Base-by-base conservation (phyloP, 2,113 vertebrate genomes). In the Phylloscopus whistleri region DNA sequence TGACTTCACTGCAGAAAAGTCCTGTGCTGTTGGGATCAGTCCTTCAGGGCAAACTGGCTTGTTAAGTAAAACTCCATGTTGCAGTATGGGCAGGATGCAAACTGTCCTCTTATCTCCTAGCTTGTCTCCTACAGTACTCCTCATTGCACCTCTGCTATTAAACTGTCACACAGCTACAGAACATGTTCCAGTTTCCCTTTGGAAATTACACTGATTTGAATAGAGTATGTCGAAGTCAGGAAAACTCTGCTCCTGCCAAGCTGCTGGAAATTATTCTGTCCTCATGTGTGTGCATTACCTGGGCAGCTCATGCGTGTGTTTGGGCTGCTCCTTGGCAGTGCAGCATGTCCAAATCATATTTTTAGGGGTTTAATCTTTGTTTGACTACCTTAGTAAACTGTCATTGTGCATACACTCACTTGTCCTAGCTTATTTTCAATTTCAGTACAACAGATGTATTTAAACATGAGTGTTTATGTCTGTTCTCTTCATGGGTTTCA, bases 231-330 rank as follows among this genome's bases (percentile, higher is more conserved):
- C 35, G 24, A 63, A 84, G 41, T 52, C 55, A 73, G 60, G 35
- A 64, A 49, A 59, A 35, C 31, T 69, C 41, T 14, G 79, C 68
- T 79, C 3, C 77, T 89, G 73, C 81, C 81, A 68, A 37, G 23
- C 74, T 81, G 60, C 66, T 95, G 82, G 67, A 89, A 83, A 69
- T 85, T 20, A 27, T 59, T 75, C 49, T 35, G 26, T 78, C 55
- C 56, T 27, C 7, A 9, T 15, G 18, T 21, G 21, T 53, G 52
- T 43, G 66, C 17, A 7, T 93, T 79, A 69, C 85, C 41, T 92
- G 31, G 31, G 55, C 52, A 86, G 92, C 48, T 70, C 52, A 28
- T 0, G 0, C 4, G 0, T 62, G 53, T 7, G 16, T 8, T 70
- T 44, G 53, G 33, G 14, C 77, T 79, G 26, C 63, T 87, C 49